Evolutionary conservation across 2,888 invertebrate genomes (phyloP), one percentile per base, ranked within the genome.

Genomic region (Drosophila maculinotata): DNA sequence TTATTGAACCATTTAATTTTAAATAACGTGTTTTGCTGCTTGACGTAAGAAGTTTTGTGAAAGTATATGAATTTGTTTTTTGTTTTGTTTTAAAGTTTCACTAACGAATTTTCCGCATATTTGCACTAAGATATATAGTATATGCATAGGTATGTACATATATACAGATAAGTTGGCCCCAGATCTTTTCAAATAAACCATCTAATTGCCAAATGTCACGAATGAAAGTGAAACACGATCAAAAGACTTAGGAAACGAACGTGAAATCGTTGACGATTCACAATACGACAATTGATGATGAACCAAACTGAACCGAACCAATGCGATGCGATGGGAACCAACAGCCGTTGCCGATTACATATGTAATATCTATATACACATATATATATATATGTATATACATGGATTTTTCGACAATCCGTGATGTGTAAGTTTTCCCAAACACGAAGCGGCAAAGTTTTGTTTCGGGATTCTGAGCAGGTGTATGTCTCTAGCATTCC

Each of bases 241-340:
- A 66, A 85, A 83, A 80, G 80, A 83, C 86, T 83, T 77, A 63
- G 76, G 53, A 75, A 83, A 79, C 70, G 76, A 82, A 86, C 82
- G 83, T 68, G 77, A 77, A 74, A 65, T 59, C 49, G 26, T 33
- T 38, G 35, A 28, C 26, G 30, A 36, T 6, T 12, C 15, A 54
- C 51, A 38, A 65, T 57, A 54, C 45, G 69, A 66, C 79, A 67
- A 54, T 65, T 63, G 69, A 65, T 70, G 74, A 76, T 58, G 66
- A 53, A 38, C 26, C 12, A 9, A 14, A n/a, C n/a, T n/a, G n/a
- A n/a, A n/a, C n/a, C n/a, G n/a, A n/a, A 20, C 9, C 30, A 15
- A 36, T 36, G 3, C 20, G n/a, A 57, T 12, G 8, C 10, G 12
- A 44, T 49, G 25, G 14, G 12, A 44, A 33, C 9, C 20, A 9